A percentile compares a stretch with the other conserved stretches of the same genome.
phyloP scores from a whole-genome alignment of 2,888 invertebrate species.

The Piscicola geometra region DNA sequence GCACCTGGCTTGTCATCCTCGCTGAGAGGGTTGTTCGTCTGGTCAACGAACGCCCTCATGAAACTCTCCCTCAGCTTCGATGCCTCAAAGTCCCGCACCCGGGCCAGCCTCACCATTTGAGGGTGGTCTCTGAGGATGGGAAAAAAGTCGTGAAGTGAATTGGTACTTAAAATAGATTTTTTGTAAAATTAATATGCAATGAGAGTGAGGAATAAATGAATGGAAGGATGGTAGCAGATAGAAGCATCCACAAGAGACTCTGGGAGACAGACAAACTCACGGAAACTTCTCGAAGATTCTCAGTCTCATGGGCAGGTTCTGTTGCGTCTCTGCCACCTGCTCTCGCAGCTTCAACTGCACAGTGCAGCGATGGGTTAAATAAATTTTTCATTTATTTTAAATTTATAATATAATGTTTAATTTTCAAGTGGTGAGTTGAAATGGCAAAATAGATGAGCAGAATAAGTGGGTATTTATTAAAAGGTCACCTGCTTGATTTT shows the following conservation, averaged over 20 bases:
- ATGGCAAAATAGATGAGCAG: background rate
- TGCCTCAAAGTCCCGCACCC: conserved; percentile 68
- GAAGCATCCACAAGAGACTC: background rate
- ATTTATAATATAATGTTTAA: no score
- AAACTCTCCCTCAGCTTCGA: conserved; percentile 87
- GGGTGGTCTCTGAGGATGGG: conserved; percentile 70
- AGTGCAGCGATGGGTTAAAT: no score
- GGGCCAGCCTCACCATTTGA: conserved; percentile 84
- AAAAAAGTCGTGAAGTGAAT: background rate
- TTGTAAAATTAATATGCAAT: background rate
- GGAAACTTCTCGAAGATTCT: conserved; percentile 97
- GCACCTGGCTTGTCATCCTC: background rate
- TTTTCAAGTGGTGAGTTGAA: background rate
- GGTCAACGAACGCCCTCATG: conserved; percentile 78
- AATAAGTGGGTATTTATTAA: background rate
- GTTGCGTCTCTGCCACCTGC: conserved; percentile 93
- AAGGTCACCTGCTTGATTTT: conserved; percentile 76
- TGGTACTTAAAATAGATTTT: background rate
- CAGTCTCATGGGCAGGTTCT: conserved; percentile 87
- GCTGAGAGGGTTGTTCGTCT: no score
- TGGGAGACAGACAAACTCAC: no score
- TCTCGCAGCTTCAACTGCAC: conserved; percentile 79
- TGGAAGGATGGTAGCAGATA: background rate
- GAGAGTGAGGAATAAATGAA: background rate
- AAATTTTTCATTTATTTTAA: background rate